Percentiles rank a stretch among this genome's conserved stretches.
phyloP scores from a whole-genome alignment of 1,140 invertebrate species.

The Brachionus paranguensis region DNA sequence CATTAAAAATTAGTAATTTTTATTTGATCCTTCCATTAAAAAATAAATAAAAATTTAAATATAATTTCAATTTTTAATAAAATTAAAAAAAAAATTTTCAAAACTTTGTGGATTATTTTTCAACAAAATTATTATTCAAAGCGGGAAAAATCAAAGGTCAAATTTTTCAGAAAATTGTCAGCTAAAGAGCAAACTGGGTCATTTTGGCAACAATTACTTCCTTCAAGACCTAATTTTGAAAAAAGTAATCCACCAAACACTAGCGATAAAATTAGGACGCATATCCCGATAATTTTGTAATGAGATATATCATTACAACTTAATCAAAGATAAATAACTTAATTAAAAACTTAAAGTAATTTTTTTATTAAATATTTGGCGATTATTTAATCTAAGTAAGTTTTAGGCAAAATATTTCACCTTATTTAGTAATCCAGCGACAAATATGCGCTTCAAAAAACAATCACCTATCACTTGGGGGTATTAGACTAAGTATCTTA shows the following conservation, averaged over 20 bases:
- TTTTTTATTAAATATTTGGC: neutral
- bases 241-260: neutral
- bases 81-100: no score
- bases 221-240: neutral
- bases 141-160: neutral
- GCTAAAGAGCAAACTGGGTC: neutral
- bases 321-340: slow-evolving; percentile 1
- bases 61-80: no score
- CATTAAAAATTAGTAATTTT: no score
- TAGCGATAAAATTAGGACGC: neutral
- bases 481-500: neutral
- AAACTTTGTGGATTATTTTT: no score
- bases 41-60: no score
- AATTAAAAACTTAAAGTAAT: neutral
- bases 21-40: no score
- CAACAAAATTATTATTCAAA: neutral
- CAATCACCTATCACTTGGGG: neutral
- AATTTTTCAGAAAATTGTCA: neutral
- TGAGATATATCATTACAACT: slow-evolving; percentile 9
- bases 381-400: neutral
- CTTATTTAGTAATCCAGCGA: neutral
- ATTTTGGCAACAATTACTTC: neutral
- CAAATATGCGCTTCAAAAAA: neutral
- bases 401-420: neutral
- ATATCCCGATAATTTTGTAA: slow-evolving; percentile 25